phyloP scores from a whole-genome alignment of 2,797 vertebrate genomes.

The Gadopsis marmoratus region DNA sequence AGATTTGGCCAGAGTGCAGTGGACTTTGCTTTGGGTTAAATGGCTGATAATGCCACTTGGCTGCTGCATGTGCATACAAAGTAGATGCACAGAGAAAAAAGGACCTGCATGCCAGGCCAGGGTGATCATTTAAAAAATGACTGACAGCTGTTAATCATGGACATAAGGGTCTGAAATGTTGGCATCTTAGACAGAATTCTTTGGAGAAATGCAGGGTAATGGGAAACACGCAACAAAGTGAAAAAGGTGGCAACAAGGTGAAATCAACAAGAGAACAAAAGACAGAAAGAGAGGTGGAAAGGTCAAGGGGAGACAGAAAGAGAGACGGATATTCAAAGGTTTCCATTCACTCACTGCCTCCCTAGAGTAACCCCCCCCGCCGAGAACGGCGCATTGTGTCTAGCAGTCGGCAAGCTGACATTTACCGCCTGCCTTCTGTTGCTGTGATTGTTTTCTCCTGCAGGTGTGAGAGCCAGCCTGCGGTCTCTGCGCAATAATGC shows the following conservation, averaged over 20 bases:
- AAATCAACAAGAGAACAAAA: slow-evolving; percentile 44
- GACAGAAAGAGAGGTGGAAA: slow-evolving; percentile 54
- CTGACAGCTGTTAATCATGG: slow-evolving; percentile 28
- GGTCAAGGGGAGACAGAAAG: slow-evolving; percentile 61
- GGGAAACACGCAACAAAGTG: slow-evolving; percentile 5
- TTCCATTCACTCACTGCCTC: slow-evolving; percentile 66
- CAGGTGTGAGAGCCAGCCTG: slow-evolving; percentile 68
- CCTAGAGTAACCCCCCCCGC: slow-evolving; percentile 42
- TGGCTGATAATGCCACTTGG: neutral
- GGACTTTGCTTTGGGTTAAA: slow-evolving; percentile 18
- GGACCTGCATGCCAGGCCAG: neutral
- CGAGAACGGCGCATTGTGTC: slow-evolving; percentile 44
- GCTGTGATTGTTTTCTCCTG: slow-evolving; percentile 73
- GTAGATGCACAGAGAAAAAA: neutral
- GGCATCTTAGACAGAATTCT: neutral
- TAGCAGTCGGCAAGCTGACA: slow-evolving; percentile 69
- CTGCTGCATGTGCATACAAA: slow-evolving; percentile 17
- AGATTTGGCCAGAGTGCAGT: neutral
- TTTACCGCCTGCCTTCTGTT: slow-evolving; percentile 74
- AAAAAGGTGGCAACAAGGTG: slow-evolving; percentile 45
- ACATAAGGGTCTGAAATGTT: neutral
- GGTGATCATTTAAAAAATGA: slow-evolving; percentile 11
- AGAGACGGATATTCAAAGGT: slow-evolving; percentile 70
- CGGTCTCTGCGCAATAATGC: slow-evolving; percentile 41
- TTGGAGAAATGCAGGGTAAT: neutral